Evolutionary conservation across 2,797 vertebrate genomes (phyloP).

Genomic region (Smutsia temminckii): DNA sequence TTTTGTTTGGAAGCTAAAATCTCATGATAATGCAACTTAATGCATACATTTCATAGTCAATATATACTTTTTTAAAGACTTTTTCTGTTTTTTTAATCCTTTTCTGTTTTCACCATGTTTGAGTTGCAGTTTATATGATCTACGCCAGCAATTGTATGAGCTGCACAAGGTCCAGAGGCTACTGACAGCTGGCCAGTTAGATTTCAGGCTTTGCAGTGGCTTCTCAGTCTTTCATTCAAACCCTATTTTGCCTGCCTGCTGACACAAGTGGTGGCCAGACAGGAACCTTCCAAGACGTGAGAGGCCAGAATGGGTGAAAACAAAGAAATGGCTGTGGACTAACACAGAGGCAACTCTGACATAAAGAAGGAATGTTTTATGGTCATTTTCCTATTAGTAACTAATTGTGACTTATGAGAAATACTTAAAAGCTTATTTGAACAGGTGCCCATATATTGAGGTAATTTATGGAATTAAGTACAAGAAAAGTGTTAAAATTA

Average conservation of each 20-base stretch:
- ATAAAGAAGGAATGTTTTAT: background rate
- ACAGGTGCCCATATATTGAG: slow-evolving; percentile 49
- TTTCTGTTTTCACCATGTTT: background rate
- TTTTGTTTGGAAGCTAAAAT: slow-evolving; percentile 26
- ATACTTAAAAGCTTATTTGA: slow-evolving; percentile 71
- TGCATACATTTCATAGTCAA: background rate
- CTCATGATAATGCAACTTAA: background rate
- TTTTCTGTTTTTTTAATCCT: background rate
- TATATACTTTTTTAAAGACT: background rate
- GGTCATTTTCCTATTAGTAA: slow-evolving; percentile 29
- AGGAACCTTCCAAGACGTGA: background rate
- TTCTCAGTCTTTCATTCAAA: background rate
- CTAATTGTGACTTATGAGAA: slow-evolving; percentile 54
- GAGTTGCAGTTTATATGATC: background rate
- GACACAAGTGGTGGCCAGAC: background rate
- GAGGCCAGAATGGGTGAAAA: background rate
- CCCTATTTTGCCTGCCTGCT: background rate
- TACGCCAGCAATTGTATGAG: background rate
- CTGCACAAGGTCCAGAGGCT: background rate
- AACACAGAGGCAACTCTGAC: background rate
- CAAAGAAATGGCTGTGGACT: background rate
- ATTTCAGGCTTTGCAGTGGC: background rate
- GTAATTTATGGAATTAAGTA: slow-evolving; percentile 53
- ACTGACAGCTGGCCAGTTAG: background rate
- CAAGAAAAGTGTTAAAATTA: slow-evolving; percentile 40